A percentile compares a stretch with the other conserved stretches of the same genome.
Evolutionary conservation across 1,140 invertebrate genomes (phyloP).

Genomic region (Elymnias hypermnestra): DNA sequence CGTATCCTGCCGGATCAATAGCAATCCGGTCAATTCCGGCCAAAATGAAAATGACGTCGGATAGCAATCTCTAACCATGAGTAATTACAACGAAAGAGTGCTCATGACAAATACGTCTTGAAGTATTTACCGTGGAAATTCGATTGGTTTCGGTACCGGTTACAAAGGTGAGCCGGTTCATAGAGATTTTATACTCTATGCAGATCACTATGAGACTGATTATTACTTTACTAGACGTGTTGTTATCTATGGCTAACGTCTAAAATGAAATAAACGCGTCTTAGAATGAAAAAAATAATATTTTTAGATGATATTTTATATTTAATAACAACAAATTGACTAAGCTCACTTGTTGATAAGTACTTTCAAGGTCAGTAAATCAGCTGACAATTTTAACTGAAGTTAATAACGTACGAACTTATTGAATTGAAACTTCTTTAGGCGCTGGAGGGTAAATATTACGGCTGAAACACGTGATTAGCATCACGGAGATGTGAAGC

Average conservation of each 20-base stretch:
- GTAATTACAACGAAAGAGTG: constrained; percentile 52
- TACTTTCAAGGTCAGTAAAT: too few species aligned
- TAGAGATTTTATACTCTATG: not conserved
- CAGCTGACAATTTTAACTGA: too few species aligned
- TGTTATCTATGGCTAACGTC: not conserved
- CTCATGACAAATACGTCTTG: constrained; percentile 62
- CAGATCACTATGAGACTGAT: too few species aligned
- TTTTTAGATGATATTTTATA: not conserved
- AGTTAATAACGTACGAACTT: too few species aligned
- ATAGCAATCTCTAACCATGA: constrained; percentile 51
- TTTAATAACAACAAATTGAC: too few species aligned
- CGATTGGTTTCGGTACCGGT: constrained; percentile 45
- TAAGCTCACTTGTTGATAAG: not conserved
- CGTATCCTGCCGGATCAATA: too few species aligned
- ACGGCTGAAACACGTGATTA: too few species aligned
- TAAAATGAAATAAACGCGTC: not conserved
- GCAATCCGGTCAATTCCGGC: not conserved
- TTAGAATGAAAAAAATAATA: not conserved
- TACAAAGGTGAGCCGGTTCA: constrained; percentile 11
- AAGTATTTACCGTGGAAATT: constrained; percentile 58
- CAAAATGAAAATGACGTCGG: constrained; percentile 51
- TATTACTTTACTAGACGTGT: too few species aligned
- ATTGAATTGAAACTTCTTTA: too few species aligned
- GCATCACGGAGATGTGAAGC: too few species aligned
- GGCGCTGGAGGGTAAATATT: too few species aligned